Evolutionary conservation across 1,140 invertebrate species (phyloP).

Genomic region (Euura lappo): DNA sequence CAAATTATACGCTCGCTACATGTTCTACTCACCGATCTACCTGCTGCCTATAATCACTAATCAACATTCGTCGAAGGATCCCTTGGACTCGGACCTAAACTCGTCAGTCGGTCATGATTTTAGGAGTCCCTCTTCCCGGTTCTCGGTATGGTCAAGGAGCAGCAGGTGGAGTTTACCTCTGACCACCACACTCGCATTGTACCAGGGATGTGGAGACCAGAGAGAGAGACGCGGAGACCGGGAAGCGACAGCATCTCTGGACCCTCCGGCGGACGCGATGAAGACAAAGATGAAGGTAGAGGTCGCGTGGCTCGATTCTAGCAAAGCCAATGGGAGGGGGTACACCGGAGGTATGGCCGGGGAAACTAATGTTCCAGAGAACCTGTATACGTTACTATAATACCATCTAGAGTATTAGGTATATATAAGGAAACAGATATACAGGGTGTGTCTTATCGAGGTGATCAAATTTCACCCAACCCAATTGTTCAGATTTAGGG

Average conservation of each 20-base stretch:
- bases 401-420: neutral
- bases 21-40: too few species aligned
- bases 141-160: neutral
- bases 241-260: neutral
- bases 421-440: too few species aligned
- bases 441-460: too few species aligned
- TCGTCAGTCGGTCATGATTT: too few species aligned
- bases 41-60: too few species aligned
- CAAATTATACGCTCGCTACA: too few species aligned
- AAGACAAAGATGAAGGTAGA: conserved; percentile 4
- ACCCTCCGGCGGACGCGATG: neutral
- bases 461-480: too few species aligned
- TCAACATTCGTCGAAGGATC: too few species aligned
- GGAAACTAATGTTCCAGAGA: conserved; percentile 7
- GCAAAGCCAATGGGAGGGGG: neutral
- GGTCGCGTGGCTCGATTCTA: conserved; percentile 6
- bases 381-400: neutral
- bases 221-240: neutral
- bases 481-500: too few species aligned
- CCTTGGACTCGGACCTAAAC: too few species aligned
- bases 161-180: neutral
- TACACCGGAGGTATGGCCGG: neutral
- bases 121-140: neutral
- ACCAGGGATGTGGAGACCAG: neutral
- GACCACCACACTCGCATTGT: neutral